Base-by-base conservation (phyloP, 2,113 vertebrate genomes). In the Athene cunicularia region DNA sequence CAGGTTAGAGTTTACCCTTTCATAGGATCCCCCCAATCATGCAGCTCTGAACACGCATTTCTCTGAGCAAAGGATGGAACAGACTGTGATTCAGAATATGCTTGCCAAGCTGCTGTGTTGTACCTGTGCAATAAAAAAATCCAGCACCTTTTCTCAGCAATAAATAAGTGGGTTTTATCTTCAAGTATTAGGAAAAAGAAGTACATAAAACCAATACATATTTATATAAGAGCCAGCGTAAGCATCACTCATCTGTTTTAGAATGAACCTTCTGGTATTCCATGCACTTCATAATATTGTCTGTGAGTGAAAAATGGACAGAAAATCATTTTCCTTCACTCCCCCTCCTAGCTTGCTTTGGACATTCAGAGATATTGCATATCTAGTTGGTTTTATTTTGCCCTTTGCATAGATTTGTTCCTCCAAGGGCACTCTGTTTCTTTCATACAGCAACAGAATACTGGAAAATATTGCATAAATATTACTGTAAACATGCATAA, bases 241-340 rank as follows among this genome's bases (percentile, higher is more conserved):
- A 95, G 87, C 45, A 93, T 90, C 62, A 70, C 45, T 70, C 77
- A 45, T 87, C 22, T 94, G 74, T 73, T 95, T 88, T 68, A 81
- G 73, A 94, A 90, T 70, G 35, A 95, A 85, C 24, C 32, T 94
- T 91, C 53, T 94, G 82, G 88, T 88, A 83, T 94, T 93, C 63
- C 85, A 90, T 72, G 79, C 85, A 94, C 85, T 94, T 95, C 58
- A 59, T 80, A 91, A 91, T 89, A 91, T 76, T 95, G 79, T 94
- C 77, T 82, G 70, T 67, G 74, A 94, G 41, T 55, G 66, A 85
- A 94, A 79, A 95, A 85, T 58, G 50, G 84, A 30, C 70, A 93
- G 62, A 91, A 64, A 85, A 70, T 68, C 16, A 35, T 90, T 82
- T 91, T 73, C n/a, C 55, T 80, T 87, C 45, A 55, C 74, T 91